Evolutionary conservation across 2,888 invertebrate species (phyloP), one percentile per base, ranked within the genome.

Genomic region (Leucania comma): DNA sequence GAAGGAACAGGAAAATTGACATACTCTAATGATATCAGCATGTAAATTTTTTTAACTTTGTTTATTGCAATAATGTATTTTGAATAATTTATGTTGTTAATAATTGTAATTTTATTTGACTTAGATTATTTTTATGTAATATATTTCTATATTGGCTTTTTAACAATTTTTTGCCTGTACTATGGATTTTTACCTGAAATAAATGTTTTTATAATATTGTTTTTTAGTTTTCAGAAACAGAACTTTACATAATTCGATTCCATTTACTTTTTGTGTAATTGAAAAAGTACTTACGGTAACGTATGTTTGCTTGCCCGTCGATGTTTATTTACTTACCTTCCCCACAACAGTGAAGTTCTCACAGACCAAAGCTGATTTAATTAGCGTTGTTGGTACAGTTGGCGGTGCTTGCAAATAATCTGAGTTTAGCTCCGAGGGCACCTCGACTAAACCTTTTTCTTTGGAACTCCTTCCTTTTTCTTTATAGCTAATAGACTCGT

Each of bases 381-480:
- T 90, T 90, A 91, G 87, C 81, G 85, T 85, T 87, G 87, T 90
- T 89, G 77, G 85, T 76, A 75, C 87, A 87, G 86, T 87, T 87
- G 76, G 71, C 82, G 75, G 73, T 81, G 81, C 81, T 88, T 84
- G 87, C 84, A 86, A 89, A 88, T 90, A 89, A 85, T 86, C 83
- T 82, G 65, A 83, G 81, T 82, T 80, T 80, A 81, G 74, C 74
- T 83, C 72, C 68, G 61, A 76, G 72, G 57, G 69, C 62, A 57
- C 61, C 68, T 62, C 62, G 53, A 64, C 26, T 56, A 64, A 70
- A 56, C 56, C 17, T 57, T 72, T 42, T 78, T 42, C 17, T 26
- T 35, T 29, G n/a, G 58, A 81, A 78, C 81, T 80, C 78, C 79
- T 81, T 57, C 66, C 72, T 80, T 85, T 85, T 87, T 81, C 68